Conservation (phyloP, 2,797 vertebrate species). For the Rhabdophis nuchalis region DNA sequence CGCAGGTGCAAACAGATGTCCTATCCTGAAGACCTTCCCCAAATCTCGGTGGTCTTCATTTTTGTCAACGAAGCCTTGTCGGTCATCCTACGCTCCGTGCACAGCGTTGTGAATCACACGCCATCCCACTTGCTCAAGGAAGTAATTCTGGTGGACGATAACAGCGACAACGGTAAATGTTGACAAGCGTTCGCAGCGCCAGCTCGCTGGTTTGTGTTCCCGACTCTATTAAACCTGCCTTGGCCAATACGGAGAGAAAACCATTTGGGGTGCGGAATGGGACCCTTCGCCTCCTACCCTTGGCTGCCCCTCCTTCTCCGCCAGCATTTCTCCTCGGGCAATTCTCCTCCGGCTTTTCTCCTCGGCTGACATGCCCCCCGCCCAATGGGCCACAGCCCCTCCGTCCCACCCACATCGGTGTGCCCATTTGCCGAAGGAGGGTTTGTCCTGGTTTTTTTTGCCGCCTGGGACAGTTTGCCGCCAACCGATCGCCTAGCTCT, state of each 20-base stretch:
- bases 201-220: background rate
- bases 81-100: slow-evolving; percentile 93
- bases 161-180: slow-evolving; percentile 88
- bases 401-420: no score
- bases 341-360: no score
- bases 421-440: no score
- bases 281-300: no score
- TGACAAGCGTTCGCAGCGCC: fast-evolving
- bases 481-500: no score
- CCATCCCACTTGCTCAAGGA: slow-evolving; percentile 93
- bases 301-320: no score
- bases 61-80: slow-evolving; percentile 96
- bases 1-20: slow-evolving; percentile 86
- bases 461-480: no score
- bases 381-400: no score
- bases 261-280: background rate
- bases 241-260: background rate
- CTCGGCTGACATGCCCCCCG: no score
- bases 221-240: background rate
- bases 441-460: no score
- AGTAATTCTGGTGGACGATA: slow-evolving; percentile 96
- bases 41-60: slow-evolving; percentile 96
- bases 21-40: slow-evolving; percentile 84
- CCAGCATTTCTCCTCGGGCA: no score
- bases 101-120: slow-evolving; percentile 96